Evolutionary conservation across 2,888 invertebrate species (phyloP).

Genomic region (Pterobdella sp.): DNA sequence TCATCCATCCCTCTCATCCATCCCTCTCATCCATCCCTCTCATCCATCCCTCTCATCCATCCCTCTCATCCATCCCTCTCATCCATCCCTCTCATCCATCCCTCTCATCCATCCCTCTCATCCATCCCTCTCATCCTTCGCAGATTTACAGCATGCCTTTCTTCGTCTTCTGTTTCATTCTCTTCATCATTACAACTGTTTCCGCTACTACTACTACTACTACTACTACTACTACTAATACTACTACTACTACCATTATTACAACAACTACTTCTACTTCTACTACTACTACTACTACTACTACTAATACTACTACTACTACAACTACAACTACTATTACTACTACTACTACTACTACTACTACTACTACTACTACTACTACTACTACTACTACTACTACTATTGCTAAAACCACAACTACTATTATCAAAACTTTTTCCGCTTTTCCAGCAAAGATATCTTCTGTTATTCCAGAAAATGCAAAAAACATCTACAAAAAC

Average conservation of each 20-base stretch:
- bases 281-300: conserved; percentile 2
- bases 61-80: neutral
- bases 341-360: conserved; percentile 2
- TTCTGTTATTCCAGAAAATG: neutral
- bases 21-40: neutral
- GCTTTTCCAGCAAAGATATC: neutral
- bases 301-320: neutral
- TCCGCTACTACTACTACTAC: neutral
- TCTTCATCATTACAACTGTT: too few species aligned
- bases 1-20: neutral
- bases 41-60: neutral
- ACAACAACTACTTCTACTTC: neutral
- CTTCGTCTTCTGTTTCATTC: too few species aligned
- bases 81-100: too few species aligned
- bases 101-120: too few species aligned
- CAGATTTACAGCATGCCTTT: too few species aligned
- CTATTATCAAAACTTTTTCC: neutral
- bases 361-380: conserved; percentile 3
- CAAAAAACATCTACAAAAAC: neutral
- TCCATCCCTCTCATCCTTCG: too few species aligned
- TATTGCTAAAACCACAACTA: neutral
- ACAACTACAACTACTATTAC: neutral
- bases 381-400: conserved; percentile 3
- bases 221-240: neutral
- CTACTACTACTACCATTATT: neutral